These are phyloP conservation scores for Oligia strigilis DNA, from an alignment of 2,888 invertebrate species.

Conservation along the genomic window DNA sequence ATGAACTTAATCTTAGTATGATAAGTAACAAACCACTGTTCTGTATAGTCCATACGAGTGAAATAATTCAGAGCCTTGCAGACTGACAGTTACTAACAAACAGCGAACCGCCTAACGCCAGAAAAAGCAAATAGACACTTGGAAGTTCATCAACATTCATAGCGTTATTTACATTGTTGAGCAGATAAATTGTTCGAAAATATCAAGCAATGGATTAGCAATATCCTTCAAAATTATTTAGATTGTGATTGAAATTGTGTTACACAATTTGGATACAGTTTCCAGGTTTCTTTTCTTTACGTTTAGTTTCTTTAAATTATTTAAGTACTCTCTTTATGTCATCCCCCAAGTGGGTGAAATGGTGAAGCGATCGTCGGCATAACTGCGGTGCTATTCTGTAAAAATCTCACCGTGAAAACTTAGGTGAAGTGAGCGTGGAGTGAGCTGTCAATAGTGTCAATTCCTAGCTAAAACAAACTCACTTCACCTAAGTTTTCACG, in stretches of 20 bases:
- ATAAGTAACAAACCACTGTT: slow-evolving; percentile 58
- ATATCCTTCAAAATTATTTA: too few relatives aligned
- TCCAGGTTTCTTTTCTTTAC: not conserved
- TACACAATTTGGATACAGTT: too few relatives aligned
- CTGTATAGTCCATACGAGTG: not conserved
- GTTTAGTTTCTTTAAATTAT: not conserved
- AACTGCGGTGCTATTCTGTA: not conserved
- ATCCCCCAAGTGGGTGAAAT: not conserved
- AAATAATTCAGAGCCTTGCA: not conserved
- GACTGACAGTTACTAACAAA: not conserved
- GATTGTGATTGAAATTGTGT: too few relatives aligned
- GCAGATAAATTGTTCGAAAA: too few relatives aligned
- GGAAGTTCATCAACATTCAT: too few relatives aligned
- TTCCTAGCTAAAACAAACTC: too few relatives aligned
- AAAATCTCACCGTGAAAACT: too few relatives aligned
- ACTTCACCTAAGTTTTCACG: too few relatives aligned
- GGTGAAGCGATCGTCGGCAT: not conserved
- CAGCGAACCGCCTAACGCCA: not conserved
- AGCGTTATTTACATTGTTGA: too few relatives aligned
- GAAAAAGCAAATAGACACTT: not conserved
- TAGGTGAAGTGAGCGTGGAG: too few relatives aligned
- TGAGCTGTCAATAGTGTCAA: too few relatives aligned
- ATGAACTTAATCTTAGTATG: slow-evolving; percentile 70
- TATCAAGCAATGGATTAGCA: too few relatives aligned
- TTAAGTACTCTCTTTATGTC: not conserved